These are phyloP conservation scores for Rhamphomyia laevipes DNA, from an alignment of 2,888 invertebrate species.

Conservation along the genomic window DNA sequence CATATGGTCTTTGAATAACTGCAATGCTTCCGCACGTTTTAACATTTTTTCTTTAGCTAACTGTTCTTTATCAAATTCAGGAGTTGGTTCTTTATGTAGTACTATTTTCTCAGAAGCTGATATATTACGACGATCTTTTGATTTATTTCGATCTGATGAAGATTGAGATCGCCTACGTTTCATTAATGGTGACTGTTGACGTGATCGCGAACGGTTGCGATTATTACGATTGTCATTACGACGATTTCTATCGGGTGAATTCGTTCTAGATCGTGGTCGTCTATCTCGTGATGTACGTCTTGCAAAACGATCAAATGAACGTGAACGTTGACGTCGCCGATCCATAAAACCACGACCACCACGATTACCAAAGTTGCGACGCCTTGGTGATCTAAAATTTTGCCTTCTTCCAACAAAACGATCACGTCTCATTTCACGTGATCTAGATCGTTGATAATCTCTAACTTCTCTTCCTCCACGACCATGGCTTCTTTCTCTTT, in stretches of 20 bases:
- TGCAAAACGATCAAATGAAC: slow-evolving; percentile 26
- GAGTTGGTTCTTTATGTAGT: slow-evolving; percentile 12
- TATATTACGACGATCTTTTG: slow-evolving; percentile 8
- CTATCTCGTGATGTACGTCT: slow-evolving; percentile 12
- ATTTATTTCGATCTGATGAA: slow-evolving; percentile 9
- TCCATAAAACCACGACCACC: slow-evolving; percentile 29
- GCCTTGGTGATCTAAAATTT: slow-evolving; percentile 26
- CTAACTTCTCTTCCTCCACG: slow-evolving; percentile 17
- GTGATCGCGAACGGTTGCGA: slow-evolving; percentile 19
- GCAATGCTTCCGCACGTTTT: slow-evolving; percentile 40
- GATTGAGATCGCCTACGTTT: slow-evolving; percentile 17
- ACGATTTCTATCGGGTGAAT: slow-evolving; percentile 13
- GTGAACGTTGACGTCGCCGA: slow-evolving; percentile 24
- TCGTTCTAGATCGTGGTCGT: slow-evolving; percentile 13
- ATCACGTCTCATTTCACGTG: slow-evolving; percentile 19
- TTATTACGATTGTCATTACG: slow-evolving; percentile 17
- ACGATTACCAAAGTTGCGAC: slow-evolving; percentile 23
- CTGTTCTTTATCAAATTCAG: slow-evolving; percentile 26
- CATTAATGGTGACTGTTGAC: slow-evolving; percentile 15
- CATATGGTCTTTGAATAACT: slow-evolving; percentile 48
- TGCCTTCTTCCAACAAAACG: slow-evolving; percentile 23
- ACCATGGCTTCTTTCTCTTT: slow-evolving; percentile 5
- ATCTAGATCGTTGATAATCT: slow-evolving; percentile 14
- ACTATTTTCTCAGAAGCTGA: slow-evolving; percentile 12
- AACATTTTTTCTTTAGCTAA: slow-evolving; percentile 35